These are phyloP conservation scores for Anagrus nilaparvatae DNA, from an alignment of 1,140 invertebrate species.

Conservation along the genomic window DNA sequence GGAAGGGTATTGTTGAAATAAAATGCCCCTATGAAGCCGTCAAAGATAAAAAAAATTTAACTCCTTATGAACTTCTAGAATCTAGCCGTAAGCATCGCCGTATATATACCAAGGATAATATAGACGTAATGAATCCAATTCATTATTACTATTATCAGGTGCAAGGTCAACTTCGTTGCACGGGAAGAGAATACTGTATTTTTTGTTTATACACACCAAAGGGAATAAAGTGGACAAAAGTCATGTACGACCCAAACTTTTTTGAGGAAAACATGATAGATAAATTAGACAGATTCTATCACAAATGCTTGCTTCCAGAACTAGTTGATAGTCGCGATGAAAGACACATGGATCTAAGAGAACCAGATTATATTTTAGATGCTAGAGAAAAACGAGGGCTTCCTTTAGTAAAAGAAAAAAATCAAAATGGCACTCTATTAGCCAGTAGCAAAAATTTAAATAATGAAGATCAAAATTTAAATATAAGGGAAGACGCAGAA, in stretches of 20 bases:
- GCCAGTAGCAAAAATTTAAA: too few species aligned
- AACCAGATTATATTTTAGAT: conserved; percentile 10
- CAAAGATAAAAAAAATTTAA: conserved; percentile 14
- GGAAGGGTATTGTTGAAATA: conserved; percentile 29
- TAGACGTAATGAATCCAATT: conserved; percentile 25
- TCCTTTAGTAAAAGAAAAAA: too few species aligned
- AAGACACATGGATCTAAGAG: conserved; percentile 9
- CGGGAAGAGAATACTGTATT: conserved; percentile 27
- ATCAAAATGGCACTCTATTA: too few species aligned
- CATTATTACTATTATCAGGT: conserved; percentile 35
- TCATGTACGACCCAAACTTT: conserved; percentile 17
- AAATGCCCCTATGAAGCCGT: conserved; percentile 29
- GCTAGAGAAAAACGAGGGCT: too few species aligned
- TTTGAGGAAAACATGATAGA: conserved; percentile 19
- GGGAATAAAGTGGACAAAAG: conserved; percentile 12
- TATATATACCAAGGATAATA: conserved; percentile 13
- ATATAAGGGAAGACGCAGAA: too few species aligned
- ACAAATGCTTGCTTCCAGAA: conserved; percentile 16
- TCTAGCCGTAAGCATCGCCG: conserved; percentile 4
- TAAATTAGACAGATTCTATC: conserved; percentile 13
- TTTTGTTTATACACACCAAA: conserved; percentile 28
- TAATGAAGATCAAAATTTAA: too few species aligned
- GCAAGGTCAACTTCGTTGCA: conserved; percentile 33
- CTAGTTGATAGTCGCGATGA: conserved; percentile 13
- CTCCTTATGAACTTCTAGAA: conserved; percentile 16